Evolutionary conservation across 2,797 vertebrate species (phyloP).

Genomic region (Coregonus suidteri): DNA sequence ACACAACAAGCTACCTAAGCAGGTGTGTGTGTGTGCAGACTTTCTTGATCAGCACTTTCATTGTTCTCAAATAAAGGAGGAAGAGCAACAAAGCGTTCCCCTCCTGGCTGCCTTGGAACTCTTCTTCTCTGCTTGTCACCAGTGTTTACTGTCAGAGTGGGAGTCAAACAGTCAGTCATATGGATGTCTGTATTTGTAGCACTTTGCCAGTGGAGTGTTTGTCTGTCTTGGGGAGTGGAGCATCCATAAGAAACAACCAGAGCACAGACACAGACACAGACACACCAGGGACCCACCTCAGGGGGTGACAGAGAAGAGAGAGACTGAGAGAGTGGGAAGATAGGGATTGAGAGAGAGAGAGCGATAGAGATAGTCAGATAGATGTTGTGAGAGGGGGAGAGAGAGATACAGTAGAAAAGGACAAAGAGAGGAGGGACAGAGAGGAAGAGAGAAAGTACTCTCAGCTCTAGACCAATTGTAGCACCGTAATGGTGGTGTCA

Average conservation of each 20-base stretch:
- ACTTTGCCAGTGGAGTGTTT: constrained; percentile 58
- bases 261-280: constrained; percentile 13
- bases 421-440: constrained; percentile 3
- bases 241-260: too few relatives aligned
- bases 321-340: background rate
- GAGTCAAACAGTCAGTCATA: constrained; percentile 51
- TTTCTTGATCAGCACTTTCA: constrained; percentile 58
- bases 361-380: constrained; percentile 1
- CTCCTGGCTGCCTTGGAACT: constrained; percentile 1
- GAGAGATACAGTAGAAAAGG: background rate
- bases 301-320: constrained; percentile 26
- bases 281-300: constrained; percentile 54
- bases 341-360: background rate
- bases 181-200: constrained; percentile 63
- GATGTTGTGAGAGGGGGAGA: constrained; percentile 15
- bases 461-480: constrained; percentile 34
- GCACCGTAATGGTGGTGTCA: constrained; percentile 70
- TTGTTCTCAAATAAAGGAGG: constrained; percentile 44
- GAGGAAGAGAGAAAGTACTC: constrained; percentile 3
- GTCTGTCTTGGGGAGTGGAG: constrained; percentile 20
- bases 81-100: constrained; percentile 10
- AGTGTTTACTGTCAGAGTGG: constrained; percentile 47
- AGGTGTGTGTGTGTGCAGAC: constrained; percentile 51
- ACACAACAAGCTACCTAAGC: constrained; percentile 74
- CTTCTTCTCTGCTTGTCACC: constrained; percentile 19